Conservation (phyloP, 1,140 invertebrate genomes). For the Ridgeia piscesae region DNA sequence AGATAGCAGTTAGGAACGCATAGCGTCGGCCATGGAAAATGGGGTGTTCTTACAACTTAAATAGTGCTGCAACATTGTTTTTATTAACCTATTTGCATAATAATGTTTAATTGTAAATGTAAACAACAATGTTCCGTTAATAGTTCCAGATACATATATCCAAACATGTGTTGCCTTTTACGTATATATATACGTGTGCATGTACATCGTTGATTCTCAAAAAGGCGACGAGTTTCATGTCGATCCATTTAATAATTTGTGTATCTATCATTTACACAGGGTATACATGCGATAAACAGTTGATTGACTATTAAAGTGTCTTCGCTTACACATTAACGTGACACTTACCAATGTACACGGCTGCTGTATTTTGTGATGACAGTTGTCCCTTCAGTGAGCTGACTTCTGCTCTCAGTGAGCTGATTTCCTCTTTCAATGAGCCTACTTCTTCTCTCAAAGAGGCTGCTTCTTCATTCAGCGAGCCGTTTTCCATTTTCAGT, state of each 20-base stretch:
- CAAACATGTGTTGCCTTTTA: too few relatives aligned
- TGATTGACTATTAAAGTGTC: neutral
- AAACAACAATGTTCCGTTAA: too few relatives aligned
- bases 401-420: neutral
- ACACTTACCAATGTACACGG: neutral
- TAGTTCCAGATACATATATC: too few relatives aligned
- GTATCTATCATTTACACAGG: neutral
- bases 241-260: too few relatives aligned
- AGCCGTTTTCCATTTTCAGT: neutral
- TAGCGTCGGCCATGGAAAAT: too few relatives aligned
- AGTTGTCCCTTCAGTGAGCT: neutral
- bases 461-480: neutral
- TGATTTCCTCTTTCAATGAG: neutral
- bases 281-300: neutral
- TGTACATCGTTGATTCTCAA: neutral
- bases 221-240: neutral
- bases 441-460: neutral
- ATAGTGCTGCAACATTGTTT: too few relatives aligned
- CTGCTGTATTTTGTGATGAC: neutral
- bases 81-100: too few relatives aligned
- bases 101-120: too few relatives aligned
- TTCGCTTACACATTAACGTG: neutral
- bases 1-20: too few relatives aligned
- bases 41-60: too few relatives aligned
- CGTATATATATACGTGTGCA: neutral